These are phyloP conservation scores for Zaprionus lachaisei DNA, from an alignment of 1,140 invertebrate genomes.

Conservation along the genomic window DNA sequence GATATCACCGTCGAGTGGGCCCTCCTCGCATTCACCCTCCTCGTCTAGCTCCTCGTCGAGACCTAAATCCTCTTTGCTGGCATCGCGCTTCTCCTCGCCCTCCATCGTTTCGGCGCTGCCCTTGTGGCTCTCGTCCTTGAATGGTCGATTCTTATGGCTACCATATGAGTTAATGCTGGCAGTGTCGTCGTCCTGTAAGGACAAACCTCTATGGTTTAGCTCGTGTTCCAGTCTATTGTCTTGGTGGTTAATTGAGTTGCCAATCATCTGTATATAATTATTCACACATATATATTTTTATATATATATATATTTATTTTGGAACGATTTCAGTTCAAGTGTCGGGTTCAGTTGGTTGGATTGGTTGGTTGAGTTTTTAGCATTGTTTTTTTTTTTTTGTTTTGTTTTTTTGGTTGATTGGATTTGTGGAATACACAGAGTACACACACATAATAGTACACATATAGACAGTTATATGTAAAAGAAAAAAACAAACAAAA, in stretches of 20 bases:
- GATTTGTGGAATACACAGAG: constrained; percentile 69
- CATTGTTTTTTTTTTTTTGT: constrained; percentile 38
- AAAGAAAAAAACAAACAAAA: constrained; percentile 70
- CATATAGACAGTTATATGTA: constrained; percentile 77
- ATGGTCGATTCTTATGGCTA: constrained; percentile 94
- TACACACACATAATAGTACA: constrained; percentile 74
- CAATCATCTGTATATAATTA: constrained; percentile 85
- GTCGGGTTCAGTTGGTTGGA: constrained; percentile 66
- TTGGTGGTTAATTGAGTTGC: constrained; percentile 89
- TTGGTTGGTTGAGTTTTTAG: constrained; percentile 64
- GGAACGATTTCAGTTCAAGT: constrained; percentile 73
- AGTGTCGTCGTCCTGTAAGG: constrained; percentile 88
- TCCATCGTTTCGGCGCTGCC: constrained; percentile 92
- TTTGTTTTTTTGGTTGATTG: constrained; percentile 65
- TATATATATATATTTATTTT: constrained; percentile 23
- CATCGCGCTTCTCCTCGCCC: constrained; percentile 95
- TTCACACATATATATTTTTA: constrained; percentile 60
- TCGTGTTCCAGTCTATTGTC: constrained; percentile 91
- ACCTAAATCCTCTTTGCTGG: constrained; percentile 92
- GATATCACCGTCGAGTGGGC: constrained; percentile 86
- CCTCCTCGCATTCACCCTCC: constrained; percentile 87
- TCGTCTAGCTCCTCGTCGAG: constrained; percentile 84
- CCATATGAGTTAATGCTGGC: constrained; percentile 96
- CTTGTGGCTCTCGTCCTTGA: constrained; percentile 95
- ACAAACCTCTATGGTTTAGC: constrained; percentile 89